Percentiles rank a stretch among this genome's conserved stretches.
phyloP scores from a whole-genome alignment of 2,113 vertebrate genomes.

The Rhinoptilus africanus region DNA sequence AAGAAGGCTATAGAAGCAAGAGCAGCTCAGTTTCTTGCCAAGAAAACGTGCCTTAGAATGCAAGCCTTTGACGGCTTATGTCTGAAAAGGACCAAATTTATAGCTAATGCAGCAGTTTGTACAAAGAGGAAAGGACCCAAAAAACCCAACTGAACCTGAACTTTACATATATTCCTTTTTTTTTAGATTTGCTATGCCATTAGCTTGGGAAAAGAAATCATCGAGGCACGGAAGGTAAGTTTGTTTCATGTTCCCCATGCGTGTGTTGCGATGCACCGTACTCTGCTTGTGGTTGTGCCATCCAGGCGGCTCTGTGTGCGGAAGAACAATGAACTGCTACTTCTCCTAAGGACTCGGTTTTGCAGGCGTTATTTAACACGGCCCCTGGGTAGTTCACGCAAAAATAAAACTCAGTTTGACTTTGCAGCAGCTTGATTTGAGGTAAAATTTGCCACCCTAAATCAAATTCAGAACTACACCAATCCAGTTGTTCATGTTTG shows the following conservation, averaged over 20 bases:
- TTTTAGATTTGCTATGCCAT: slow-evolving; percentile 94
- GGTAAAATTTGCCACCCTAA: neutral
- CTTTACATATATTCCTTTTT: neutral
- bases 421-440: neutral
- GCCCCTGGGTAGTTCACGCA: neutral
- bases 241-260: neutral
- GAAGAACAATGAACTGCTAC: neutral
- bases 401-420: neutral
- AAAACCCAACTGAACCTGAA: neutral
- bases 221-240: slow-evolving; percentile 90
- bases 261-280: neutral
- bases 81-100: neutral
- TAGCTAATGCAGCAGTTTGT: neutral
- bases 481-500: neutral
- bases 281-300: neutral
- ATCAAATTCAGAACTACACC: neutral
- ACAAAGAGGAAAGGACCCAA: neutral
- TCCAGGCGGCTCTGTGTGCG: neutral
- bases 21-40: neutral
- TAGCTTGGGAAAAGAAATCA: slow-evolving; percentile 92
- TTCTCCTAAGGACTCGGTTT: neutral
- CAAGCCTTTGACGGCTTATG: neutral
- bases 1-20: neutral
- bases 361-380: neutral
- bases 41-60: neutral